Percentiles rank a stretch among this genome's conserved stretches.
Conservation (phyloP, 1,140 invertebrate genomes). For the Saccostrea cuccullata region DNA sequence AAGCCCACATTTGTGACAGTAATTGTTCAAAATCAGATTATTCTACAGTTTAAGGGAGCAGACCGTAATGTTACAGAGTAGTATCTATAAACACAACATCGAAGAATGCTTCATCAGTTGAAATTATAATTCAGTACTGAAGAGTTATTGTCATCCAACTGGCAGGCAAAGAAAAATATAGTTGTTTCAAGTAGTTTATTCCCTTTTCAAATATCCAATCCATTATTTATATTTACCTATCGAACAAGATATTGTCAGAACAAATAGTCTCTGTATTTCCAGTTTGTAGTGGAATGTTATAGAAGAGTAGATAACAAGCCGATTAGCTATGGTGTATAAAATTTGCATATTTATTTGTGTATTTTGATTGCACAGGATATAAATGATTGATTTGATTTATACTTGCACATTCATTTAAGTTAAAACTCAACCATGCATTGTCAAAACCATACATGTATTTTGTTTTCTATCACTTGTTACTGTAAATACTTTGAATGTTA, state of each 20-base stretch:
- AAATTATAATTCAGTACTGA: no score
- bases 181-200: no score
- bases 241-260: background rate
- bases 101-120: no score
- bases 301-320: background rate
- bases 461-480: constrained; percentile 17
- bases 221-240: no score
- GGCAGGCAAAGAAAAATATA: no score
- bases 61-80: no score
- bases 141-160: no score
- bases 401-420: constrained; percentile 10
- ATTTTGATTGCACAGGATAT: background rate
- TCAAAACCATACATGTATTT: constrained; percentile 18
- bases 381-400: background rate
- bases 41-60: no score
- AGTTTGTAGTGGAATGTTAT: background rate
- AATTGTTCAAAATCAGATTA: no score
- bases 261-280: background rate
- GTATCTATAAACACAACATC: no score
- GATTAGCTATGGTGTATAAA: background rate
- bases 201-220: no score
- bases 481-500: background rate
- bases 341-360: background rate
- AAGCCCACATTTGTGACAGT: no score
- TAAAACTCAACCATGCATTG: background rate